Conservation (phyloP, 2,888 invertebrate genomes). For the Orthosia gracilis region DNA sequence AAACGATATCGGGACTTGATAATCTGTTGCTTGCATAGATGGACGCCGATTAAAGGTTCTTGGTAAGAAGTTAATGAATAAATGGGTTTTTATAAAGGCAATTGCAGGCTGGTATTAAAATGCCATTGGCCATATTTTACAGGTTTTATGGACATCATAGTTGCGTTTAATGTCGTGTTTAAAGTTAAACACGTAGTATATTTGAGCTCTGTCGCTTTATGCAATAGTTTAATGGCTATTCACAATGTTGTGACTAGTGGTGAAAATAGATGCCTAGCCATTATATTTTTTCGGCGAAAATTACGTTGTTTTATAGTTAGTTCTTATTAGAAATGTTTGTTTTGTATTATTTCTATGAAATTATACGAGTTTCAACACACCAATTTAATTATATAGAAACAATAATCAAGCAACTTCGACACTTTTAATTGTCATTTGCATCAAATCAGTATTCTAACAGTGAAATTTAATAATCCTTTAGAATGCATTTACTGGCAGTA, state of each 20-base stretch:
- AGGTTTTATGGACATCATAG: conserved; percentile 3
- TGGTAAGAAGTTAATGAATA: conserved; percentile 28
- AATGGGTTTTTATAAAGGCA: conserved; percentile 33
- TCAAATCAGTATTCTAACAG: neutral
- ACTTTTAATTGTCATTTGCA: neutral
- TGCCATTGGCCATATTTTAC: conserved; percentile 28
- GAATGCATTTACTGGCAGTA: neutral
- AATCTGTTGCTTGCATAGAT: conserved; percentile 60
- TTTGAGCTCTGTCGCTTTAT: neutral
- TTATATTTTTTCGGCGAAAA: neutral
- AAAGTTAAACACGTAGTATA: conserved; percentile 5
- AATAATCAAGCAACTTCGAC: neutral
- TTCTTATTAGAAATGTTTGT: neutral
- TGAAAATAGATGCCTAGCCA: neutral
- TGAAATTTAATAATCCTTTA: neutral
- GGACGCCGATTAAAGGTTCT: conserved; percentile 53
- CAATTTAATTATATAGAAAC: neutral
- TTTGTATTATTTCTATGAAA: neutral
- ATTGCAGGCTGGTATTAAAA: conserved; percentile 44
- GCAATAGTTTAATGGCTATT: neutral
- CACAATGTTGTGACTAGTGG: neutral
- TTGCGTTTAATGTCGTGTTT: conserved; percentile 14
- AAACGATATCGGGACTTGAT: conserved; percentile 69
- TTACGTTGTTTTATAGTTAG: neutral
- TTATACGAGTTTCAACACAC: neutral